Percentiles rank a stretch among this genome's conserved stretches.
These are phyloP conservation scores for Choristoneura fumiferana DNA, from an alignment of 1,140 invertebrate genomes.

Conservation along the genomic window DNA sequence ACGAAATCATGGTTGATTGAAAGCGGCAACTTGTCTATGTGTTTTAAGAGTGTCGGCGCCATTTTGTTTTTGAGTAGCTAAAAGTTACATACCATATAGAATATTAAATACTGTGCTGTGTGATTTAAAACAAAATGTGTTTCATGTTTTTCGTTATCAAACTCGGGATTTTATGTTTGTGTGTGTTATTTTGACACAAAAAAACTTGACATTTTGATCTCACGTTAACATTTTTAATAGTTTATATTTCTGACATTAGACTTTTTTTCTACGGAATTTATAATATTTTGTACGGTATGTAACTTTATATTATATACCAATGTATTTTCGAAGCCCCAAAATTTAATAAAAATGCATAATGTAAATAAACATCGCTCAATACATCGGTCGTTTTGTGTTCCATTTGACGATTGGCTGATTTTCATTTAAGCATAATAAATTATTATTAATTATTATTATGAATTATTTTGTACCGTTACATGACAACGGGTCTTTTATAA, in stretches of 20 bases:
- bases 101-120: not conserved
- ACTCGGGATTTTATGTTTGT: too few relatives aligned
- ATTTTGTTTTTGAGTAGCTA: conserved; percentile 20
- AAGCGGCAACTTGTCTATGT: too few relatives aligned
- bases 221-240: too few relatives aligned
- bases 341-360: not conserved
- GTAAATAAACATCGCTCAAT: conserved; percentile 13
- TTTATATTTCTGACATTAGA: too few relatives aligned
- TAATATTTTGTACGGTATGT: not conserved
- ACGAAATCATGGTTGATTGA: conserved; percentile 21
- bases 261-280: too few relatives aligned
- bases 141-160: too few relatives aligned
- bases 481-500: conserved; percentile 4
- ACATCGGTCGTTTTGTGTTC: not conserved
- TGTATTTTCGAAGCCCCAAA: conserved; percentile 1
- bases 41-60: too few relatives aligned
- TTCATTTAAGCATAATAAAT: conserved; percentile 19
- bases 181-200: too few relatives aligned
- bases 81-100: not conserved
- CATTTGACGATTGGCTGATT: not conserved
- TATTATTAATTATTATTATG: conserved; percentile 17
- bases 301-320: conserved; percentile 1
- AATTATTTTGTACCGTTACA: conserved; percentile 13
- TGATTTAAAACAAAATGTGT: too few relatives aligned
- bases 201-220: too few relatives aligned